Base-by-base conservation (phyloP, 2,797 vertebrate genomes). In the Parambassis ranga region DNA sequence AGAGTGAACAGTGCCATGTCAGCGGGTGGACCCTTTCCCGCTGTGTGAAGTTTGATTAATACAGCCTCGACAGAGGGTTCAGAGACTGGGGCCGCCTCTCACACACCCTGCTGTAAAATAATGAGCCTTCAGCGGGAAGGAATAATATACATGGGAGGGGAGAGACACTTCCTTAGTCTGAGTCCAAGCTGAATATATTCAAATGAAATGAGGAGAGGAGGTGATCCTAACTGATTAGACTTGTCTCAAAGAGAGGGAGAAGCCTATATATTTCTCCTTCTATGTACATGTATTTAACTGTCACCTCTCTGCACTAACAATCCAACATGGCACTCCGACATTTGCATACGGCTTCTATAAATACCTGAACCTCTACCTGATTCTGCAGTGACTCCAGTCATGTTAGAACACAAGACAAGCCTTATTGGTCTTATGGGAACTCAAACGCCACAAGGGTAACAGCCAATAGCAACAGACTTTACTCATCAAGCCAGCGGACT, bases 11-110 rank as follows among this genome's bases (percentile, higher is more conserved):
- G 88, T 78, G 72, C 67, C 20, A 19, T 83, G 83, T 85, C 77
- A 80, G 81, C 75, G 72, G 87, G 92, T 90, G 89, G 89, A 93
- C 92, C 91, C 83, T 84, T 88, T 89, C 92, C 92, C 87, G 71
- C 91, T 89, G 85, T 86, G 87, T 93, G 90, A 93, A 94, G 93
- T 94, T 95, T 96, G 95, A 96, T 95, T 94, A 96, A 95, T 95
- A 92, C 85, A 89, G 79, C 83, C 74, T 81, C 81, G 83, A 84
- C 91, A 85, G 93, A 93, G 93, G 92, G 93, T 94, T 91, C 87
- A 92, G 89, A 91, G 86, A 94, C 88, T 82, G 90, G 92, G 92
- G 93, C 95, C 91, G 92, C 82, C 89, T 83, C 84, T 90, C 89
- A 83, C 82, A 89, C 84, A 93, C 89, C 89, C 92, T 85, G 90